phyloP scores from a whole-genome alignment of 2,113 vertebrate species.

The Archocentrus centrarchus region DNA sequence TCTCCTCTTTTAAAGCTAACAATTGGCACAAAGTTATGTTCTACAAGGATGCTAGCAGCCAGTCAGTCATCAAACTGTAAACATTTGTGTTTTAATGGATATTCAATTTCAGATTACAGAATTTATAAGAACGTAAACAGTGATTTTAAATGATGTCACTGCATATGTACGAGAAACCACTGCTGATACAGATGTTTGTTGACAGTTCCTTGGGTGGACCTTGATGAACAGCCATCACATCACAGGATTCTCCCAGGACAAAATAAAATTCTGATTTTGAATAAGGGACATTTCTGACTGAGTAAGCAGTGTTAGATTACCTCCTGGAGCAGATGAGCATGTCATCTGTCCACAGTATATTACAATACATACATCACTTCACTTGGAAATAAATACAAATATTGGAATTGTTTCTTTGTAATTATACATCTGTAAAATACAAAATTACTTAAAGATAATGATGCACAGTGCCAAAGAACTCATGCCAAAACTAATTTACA shows the following conservation, averaged over 20 bases:
- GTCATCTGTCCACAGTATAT: constrained; percentile 30
- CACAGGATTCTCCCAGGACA: background rate
- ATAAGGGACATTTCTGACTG: background rate
- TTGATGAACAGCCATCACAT: background rate
- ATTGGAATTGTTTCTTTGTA: constrained; percentile 36
- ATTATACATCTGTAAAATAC: background rate
- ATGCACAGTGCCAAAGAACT: constrained; percentile 46
- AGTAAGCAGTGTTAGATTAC: background rate
- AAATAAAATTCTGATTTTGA: background rate
- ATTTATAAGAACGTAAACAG: background rate
- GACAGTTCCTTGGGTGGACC: background rate
- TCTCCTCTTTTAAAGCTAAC: background rate
- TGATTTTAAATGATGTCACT: background rate
- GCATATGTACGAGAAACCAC: background rate
- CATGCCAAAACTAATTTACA: constrained; percentile 45
- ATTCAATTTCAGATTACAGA: background rate
- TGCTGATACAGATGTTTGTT: background rate
- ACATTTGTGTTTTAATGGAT: background rate
- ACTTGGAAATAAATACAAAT: constrained; percentile 60
- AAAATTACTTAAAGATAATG: background rate
- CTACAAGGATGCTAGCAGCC: background rate
- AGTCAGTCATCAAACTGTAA: background rate
- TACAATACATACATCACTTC: constrained; percentile 51
- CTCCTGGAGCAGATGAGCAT: background rate
- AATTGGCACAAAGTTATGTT: background rate